Evolutionary conservation across 2,888 invertebrate species (phyloP).

Genomic region (Agapostemon virescens): DNA sequence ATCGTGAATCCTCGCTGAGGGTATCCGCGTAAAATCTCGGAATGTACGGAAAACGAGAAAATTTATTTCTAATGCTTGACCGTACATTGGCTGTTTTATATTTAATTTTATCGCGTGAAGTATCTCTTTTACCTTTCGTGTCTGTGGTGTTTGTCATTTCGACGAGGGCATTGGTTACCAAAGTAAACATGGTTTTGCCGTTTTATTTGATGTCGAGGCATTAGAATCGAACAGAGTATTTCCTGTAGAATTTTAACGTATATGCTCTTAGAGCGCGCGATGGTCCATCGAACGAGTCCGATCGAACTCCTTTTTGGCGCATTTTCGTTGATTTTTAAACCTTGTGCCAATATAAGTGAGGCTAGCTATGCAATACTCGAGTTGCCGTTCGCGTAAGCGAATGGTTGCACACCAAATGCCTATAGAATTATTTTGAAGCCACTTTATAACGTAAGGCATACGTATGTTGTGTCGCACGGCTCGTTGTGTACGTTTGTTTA

Average conservation of each 20-base stretch:
- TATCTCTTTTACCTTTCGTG: background rate
- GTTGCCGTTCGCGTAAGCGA: conserved; percentile 62
- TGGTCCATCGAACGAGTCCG: conserved; percentile 13
- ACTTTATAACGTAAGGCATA: conserved; percentile 43
- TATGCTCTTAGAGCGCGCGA: background rate
- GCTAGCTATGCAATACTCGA: conserved; percentile 70
- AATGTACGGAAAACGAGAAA: background rate
- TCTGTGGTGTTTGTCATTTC: background rate
- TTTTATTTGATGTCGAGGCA: background rate
- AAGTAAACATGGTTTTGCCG: background rate
- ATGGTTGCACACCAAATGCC: conserved; percentile 69
- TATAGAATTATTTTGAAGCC: conserved; percentile 73
- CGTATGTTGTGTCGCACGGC: background rate
- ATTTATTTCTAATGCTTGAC: background rate
- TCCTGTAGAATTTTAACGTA: background rate
- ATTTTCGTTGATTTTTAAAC: conserved; percentile 50
- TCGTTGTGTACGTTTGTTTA: background rate
- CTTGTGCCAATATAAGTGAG: conserved; percentile 66
- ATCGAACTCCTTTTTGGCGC: conserved; percentile 11
- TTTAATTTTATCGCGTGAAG: background rate
- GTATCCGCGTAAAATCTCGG: background rate
- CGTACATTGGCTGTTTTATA: too few species aligned
- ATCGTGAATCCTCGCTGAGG: background rate
- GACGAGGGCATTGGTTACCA: background rate
- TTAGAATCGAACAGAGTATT: background rate